A percentile compares a stretch with the other conserved stretches of the same genome.
These are phyloP conservation scores for Centropus unirufus DNA, from an alignment of 2,113 vertebrate species.

Conservation along the genomic window DNA sequence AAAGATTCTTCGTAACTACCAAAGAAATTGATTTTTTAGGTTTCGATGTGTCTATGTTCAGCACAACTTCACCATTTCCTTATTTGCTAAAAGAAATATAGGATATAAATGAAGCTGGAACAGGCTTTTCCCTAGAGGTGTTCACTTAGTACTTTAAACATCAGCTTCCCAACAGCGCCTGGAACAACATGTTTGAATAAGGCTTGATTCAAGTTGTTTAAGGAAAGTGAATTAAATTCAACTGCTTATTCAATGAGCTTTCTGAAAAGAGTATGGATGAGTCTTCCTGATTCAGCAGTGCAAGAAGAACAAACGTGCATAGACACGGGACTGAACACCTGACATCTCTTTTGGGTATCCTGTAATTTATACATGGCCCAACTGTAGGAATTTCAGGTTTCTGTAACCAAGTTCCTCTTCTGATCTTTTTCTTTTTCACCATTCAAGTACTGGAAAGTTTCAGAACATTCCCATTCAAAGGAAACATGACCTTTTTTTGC, in stretches of 20 bases:
- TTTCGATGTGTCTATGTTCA: background rate
- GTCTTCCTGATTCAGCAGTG: background rate
- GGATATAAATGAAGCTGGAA: background rate
- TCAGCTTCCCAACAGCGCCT: background rate
- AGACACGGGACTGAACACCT: background rate
- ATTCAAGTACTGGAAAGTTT: background rate
- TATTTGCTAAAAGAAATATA: background rate
- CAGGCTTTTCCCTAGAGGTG: background rate
- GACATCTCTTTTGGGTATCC: background rate
- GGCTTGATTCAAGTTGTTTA: background rate
- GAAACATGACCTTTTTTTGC: background rate
- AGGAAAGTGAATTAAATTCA: background rate
- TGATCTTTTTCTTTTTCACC: background rate
- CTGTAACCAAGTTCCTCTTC: background rate
- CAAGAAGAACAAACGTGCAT: background rate
- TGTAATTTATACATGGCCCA: background rate
- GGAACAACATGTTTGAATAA: background rate
- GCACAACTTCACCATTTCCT: background rate
- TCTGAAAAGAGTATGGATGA: background rate
- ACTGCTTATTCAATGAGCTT: background rate
- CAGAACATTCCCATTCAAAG: background rate
- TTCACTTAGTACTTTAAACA: background rate
- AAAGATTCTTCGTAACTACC: background rate
- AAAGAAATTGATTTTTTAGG: slow-evolving; percentile 7
- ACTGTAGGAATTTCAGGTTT: background rate